These are phyloP conservation scores for Pollenia labialis DNA, from an alignment of 2,888 invertebrate genomes.

Conservation along the genomic window DNA sequence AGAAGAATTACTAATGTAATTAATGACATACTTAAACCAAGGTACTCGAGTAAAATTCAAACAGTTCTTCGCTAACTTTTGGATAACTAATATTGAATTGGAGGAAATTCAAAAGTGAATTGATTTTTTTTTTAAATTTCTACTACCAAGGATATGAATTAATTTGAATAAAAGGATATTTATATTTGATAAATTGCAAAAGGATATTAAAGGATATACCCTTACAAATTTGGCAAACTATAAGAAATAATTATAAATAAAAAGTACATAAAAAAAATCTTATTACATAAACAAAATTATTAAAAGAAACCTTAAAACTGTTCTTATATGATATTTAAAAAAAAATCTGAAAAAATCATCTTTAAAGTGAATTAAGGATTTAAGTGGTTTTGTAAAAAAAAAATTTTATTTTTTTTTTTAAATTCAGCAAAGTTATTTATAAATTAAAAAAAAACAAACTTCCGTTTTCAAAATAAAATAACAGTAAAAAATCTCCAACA, in stretches of 20 bases:
- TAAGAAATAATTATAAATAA: background rate
- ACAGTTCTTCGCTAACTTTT: slow-evolving; percentile 82
- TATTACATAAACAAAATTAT: background rate
- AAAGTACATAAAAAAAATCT: slow-evolving; percentile 47
- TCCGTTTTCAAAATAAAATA: too few relatives aligned
- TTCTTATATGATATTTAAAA: too few relatives aligned
- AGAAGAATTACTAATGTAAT: slow-evolving; percentile 81
- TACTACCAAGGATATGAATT: slow-evolving; percentile 31
- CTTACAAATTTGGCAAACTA: background rate
- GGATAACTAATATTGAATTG: slow-evolving; percentile 78
- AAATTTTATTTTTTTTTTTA: too few relatives aligned
- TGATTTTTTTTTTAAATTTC: slow-evolving; percentile 11
- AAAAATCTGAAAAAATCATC: too few relatives aligned
- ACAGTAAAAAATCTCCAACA: too few relatives aligned
- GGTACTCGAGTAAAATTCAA: slow-evolving; percentile 73
- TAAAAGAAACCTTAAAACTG: too few relatives aligned
- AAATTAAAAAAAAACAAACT: too few relatives aligned
- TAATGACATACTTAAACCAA: slow-evolving; percentile 80
- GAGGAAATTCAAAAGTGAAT: slow-evolving; percentile 15
- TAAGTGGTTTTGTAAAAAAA: too few relatives aligned
- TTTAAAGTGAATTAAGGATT: too few relatives aligned
- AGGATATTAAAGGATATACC: slow-evolving; percentile 49
- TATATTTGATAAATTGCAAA: slow-evolving; percentile 11
- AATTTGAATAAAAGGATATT: slow-evolving; percentile 35
- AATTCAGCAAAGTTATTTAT: too few relatives aligned